phyloP scores from a whole-genome alignment of 2,797 vertebrate species.

The Bradypodion ventrale region DNA sequence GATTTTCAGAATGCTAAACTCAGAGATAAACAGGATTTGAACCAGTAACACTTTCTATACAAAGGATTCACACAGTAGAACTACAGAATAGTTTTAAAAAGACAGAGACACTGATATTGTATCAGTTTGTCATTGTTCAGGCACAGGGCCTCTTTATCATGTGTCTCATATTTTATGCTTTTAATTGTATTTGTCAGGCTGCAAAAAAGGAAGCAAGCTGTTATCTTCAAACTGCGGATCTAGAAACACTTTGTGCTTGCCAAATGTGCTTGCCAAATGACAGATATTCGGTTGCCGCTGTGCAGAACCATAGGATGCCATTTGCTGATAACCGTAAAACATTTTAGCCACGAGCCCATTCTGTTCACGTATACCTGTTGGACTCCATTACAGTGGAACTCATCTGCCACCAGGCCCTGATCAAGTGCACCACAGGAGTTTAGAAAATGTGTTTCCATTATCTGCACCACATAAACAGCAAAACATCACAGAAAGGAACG shows the following conservation, averaged over 20 bases:
- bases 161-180: constrained; percentile 29
- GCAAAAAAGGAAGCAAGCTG: not conserved
- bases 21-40: not conserved
- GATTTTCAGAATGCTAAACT: not conserved
- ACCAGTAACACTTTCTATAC: not conserved
- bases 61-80: not conserved
- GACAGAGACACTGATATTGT: constrained; percentile 4
- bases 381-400: constrained; percentile 38
- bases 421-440: constrained; percentile 40
- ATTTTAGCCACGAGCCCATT: constrained; percentile 28
- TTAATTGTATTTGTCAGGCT: constrained; percentile 32
- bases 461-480: constrained; percentile 22
- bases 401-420: constrained; percentile 46
- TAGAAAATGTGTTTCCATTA: constrained; percentile 48
- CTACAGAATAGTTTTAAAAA: not conserved
- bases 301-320: constrained; percentile 48
- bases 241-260: not conserved
- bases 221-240: not conserved
- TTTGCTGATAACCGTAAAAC: constrained; percentile 56
- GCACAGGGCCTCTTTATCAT: not conserved
- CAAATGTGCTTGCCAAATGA: constrained; percentile 45
- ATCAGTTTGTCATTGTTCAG: constrained; percentile 20
- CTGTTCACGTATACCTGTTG: constrained; percentile 51
- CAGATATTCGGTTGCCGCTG: not conserved
- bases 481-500: constrained; percentile 40